Evolutionary conservation across 2,888 invertebrate genomes (phyloP).

Genomic region (Mactromeris polynyma): DNA sequence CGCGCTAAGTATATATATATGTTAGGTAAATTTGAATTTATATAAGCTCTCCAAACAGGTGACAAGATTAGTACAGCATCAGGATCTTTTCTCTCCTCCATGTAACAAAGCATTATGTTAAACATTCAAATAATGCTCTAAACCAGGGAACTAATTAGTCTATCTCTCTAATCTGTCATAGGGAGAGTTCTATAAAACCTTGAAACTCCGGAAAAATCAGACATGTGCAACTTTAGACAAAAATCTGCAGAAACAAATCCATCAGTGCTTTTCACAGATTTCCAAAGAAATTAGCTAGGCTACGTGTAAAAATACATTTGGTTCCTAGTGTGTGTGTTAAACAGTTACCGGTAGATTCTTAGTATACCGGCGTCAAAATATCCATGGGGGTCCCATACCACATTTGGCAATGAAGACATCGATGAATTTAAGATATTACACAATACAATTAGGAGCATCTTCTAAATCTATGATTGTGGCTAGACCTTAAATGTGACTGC

Average conservation of each 20-base stretch:
- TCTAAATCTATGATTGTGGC: too few species aligned
- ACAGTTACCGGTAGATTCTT: too few species aligned
- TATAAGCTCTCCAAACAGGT: background rate
- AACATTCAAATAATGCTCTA: background rate
- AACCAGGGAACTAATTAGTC: background rate
- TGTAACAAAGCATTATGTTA: background rate
- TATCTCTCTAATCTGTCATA: background rate
- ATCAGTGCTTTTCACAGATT: background rate
- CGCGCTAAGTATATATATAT: too few species aligned
- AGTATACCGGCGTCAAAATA: too few species aligned
- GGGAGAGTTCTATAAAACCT: background rate
- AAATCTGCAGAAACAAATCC: background rate
- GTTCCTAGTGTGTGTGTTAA: too few species aligned
- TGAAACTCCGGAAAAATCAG: background rate
- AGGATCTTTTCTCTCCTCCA: background rate
- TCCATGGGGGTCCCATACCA: too few species aligned
- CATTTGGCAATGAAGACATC: too few species aligned
- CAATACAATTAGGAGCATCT: too few species aligned
- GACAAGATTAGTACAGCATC: background rate
- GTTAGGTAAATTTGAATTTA: too few species aligned
- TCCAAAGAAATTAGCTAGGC: background rate
- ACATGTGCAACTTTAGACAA: background rate
- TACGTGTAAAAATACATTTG: too few species aligned
- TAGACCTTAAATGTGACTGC: too few species aligned
- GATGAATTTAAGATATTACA: too few species aligned